Conservation (phyloP, 2,797 vertebrate species). For the Brachyrhaphis roseni region DNA sequence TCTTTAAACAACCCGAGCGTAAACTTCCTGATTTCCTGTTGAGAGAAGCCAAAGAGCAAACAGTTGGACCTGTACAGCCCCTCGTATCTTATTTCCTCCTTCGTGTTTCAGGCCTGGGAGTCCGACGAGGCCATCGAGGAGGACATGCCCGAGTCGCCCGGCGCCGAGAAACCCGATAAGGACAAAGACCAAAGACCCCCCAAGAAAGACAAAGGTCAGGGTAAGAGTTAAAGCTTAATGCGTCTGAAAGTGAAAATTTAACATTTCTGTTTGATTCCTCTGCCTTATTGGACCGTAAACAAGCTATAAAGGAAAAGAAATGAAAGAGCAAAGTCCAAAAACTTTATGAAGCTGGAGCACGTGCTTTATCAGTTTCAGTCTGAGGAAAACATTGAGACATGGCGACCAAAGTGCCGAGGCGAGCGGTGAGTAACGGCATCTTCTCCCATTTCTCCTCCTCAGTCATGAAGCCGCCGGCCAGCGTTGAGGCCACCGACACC, state of each 20-base stretch:
- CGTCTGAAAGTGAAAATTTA: not conserved
- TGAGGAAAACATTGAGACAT: not conserved
- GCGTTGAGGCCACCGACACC: constrained; percentile 89
- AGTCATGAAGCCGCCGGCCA: constrained; percentile 87
- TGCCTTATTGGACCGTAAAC: not conserved
- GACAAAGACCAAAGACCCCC: constrained; percentile 92
- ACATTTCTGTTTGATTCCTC: not conserved
- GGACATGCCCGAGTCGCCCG: constrained; percentile 92
- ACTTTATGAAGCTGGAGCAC: not conserved
- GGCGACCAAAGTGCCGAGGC: constrained; percentile 25
- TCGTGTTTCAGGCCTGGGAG: constrained; percentile 81
- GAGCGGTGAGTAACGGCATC: constrained; percentile 26
- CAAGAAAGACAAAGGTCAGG: constrained; percentile 88
- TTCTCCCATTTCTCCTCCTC: constrained; percentile 38
- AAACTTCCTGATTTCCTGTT: constrained; percentile 2
- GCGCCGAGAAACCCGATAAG: constrained; percentile 90
- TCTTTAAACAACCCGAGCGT: not conserved
- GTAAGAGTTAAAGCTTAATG: not conserved
- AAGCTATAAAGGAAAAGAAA: not conserved
- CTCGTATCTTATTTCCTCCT: not conserved
- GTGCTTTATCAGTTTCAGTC: constrained; percentile 11
- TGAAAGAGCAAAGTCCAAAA: constrained; percentile 11
- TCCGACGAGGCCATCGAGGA: constrained; percentile 91
- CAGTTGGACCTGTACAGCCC: not conserved
- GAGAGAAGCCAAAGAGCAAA: constrained; percentile 31